These are phyloP conservation scores for Odontothrips loti DNA, from an alignment of 2,888 invertebrate species.

Conservation along the genomic window DNA sequence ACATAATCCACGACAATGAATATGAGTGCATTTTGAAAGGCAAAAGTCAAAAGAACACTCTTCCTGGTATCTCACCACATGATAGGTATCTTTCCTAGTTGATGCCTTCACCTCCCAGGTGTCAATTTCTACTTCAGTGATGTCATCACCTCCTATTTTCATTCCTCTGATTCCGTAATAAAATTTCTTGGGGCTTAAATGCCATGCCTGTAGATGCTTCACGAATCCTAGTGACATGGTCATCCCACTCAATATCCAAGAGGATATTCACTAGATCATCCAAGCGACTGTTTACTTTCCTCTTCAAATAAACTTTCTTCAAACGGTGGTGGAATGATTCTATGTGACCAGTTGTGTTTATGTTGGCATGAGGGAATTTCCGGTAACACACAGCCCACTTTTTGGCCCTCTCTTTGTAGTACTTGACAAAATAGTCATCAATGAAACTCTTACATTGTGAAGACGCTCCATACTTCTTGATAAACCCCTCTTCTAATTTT, in stretches of 20 bases:
- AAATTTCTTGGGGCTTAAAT: conserved; percentile 12
- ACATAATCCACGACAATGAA: not conserved
- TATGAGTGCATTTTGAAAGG: conserved; percentile 15
- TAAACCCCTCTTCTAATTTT: too few species aligned
- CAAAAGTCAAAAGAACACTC: not conserved
- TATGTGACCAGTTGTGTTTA: not conserved
- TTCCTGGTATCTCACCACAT: conserved; percentile 41
- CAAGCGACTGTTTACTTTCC: not conserved
- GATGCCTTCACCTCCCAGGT: not conserved
- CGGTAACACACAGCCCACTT: not conserved
- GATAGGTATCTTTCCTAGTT: not conserved
- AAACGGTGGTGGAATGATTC: not conserved
- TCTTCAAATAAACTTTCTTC: not conserved
- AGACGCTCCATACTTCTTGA: too few species aligned
- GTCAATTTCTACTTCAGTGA: not conserved
- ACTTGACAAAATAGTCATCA: not conserved
- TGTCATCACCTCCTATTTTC: not conserved
- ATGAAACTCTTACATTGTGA: not conserved
- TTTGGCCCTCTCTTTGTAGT: not conserved
- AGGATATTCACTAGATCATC: not conserved
- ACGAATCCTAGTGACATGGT: not conserved
- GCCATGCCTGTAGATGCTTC: not conserved
- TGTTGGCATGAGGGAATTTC: not conserved
- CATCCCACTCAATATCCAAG: not conserved
- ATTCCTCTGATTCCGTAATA: conserved; percentile 3